Base-by-base conservation (phyloP, 2,113 vertebrate genomes). In the Motacilla alba region DNA sequence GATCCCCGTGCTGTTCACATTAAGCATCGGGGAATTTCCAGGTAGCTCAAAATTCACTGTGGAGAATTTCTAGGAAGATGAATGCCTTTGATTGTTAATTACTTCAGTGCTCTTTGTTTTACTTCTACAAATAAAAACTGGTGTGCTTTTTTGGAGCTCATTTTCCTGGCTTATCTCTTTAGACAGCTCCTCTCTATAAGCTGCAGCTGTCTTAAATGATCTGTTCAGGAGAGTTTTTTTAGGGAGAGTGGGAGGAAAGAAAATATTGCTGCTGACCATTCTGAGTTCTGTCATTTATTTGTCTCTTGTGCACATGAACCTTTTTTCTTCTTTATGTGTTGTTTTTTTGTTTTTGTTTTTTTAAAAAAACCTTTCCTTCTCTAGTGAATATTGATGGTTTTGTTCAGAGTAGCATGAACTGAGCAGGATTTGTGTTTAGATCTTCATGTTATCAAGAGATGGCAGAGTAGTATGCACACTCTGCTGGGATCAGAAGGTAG, bases 171-270 rank as follows among this genome's bases (percentile, higher is more conserved):
- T 94, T 95, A 86, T 86, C 64, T 95, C 55, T 83, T 84, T 83
- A 96, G 69, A 50, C 24, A 90, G 27, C 64, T 83, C 37, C 30
- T 91, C 88, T 78, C 50, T 78, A 7, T 79, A 76, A 94, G 55
- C 44, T 91, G 68, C 88, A 97, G 80, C 82, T 94, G 83, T 78
- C 82, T 95, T 74, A 72, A 81, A 55, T 96, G 67, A 69, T 93
- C 93, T 91, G 39, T n/a, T 93, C 83, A 49, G 46, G 69, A 92
- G 26, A 10, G n/a, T 12, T 11, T 92, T 92, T 69, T 85, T 46
- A 28, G 53, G 62, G 58, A 73, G 64, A 63, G 59, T 87, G 66
- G 74, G 58, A 89, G 55, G 55, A 89, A 78, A 78, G 67, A 66
- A 88, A 20, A 21, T 43, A 52, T 58, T 91, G 63, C 68, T 96